Conservation (phyloP, 2,797 vertebrate genomes). For the Notoglanidium macrostoma region DNA sequence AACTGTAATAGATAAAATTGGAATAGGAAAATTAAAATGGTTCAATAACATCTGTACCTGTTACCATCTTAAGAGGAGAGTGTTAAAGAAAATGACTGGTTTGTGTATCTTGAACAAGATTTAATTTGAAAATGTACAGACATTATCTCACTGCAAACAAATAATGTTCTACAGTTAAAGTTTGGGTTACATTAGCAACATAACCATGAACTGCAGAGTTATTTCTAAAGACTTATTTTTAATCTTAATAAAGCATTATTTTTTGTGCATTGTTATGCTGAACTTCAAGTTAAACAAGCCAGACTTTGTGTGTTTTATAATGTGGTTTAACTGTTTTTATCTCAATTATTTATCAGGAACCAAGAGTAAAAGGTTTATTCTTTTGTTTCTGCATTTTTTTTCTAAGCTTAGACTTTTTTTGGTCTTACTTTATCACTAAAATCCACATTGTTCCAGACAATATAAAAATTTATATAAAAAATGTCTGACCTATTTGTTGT, state of each 20-base stretch:
- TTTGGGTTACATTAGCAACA: neutral
- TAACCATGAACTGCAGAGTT: neutral
- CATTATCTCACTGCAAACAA: neutral
- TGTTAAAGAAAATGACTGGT: neutral
- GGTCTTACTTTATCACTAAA: neutral
- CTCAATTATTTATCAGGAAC: slow-evolving; percentile 1
- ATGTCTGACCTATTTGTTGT: neutral
- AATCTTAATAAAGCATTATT: neutral
- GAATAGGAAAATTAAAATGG: neutral
- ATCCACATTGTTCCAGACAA: neutral
- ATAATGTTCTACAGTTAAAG: neutral
- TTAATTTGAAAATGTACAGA: neutral
- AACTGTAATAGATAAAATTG: neutral
- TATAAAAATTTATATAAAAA: neutral
- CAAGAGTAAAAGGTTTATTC: neutral
- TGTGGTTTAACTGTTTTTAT: neutral
- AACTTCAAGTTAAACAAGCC: neutral
- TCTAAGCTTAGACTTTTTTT: neutral
- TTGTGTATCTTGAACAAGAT: neutral
- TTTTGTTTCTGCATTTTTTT: neutral
- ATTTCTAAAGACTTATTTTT: neutral
- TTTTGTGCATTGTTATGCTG: neutral
- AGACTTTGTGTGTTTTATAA: neutral
- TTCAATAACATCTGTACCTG: neutral
- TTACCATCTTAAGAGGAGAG: neutral